A percentile compares a stretch with the other conserved stretches of the same genome.
Conservation (phyloP, 2,113 vertebrate genomes). For the Centropus unirufus region DNA sequence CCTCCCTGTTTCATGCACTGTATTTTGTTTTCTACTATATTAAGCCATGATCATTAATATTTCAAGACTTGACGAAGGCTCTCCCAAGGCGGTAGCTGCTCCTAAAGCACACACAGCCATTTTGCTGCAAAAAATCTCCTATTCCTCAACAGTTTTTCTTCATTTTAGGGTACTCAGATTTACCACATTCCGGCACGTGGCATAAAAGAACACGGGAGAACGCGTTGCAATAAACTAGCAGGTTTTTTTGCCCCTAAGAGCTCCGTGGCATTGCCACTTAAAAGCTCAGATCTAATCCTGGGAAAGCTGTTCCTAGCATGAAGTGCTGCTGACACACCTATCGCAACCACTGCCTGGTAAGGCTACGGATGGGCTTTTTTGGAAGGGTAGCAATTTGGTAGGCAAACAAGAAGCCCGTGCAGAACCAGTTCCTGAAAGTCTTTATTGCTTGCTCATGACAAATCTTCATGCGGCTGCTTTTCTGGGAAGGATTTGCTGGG, state of each 20-base stretch:
- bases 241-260: neutral
- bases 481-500: constrained; percentile 41
- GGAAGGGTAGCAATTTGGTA: neutral
- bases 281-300: neutral
- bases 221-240: constrained; percentile 7
- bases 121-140: constrained; percentile 64
- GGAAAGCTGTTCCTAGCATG: neutral
- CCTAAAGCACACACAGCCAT: constrained; percentile 46
- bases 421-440: constrained; percentile 20
- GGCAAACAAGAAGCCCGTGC: constrained; percentile 12
- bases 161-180: neutral
- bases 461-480: constrained; percentile 3
- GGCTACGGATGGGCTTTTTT: neutral
- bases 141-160: neutral
- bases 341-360: neutral
- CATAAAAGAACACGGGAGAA: neutral
- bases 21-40: constrained; percentile 70
- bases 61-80: constrained; percentile 71
- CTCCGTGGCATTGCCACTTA: neutral
- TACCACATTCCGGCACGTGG: neutral
- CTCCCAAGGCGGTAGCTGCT: constrained; percentile 44
- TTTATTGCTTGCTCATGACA: constrained; percentile 52
- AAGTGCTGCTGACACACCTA: constrained; percentile 8
- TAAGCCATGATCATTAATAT: constrained; percentile 76
- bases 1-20: neutral